Evolutionary conservation across 2,113 vertebrate species (phyloP), one percentile per base, ranked within the genome.

Genomic region (Siniperca knerii): DNA sequence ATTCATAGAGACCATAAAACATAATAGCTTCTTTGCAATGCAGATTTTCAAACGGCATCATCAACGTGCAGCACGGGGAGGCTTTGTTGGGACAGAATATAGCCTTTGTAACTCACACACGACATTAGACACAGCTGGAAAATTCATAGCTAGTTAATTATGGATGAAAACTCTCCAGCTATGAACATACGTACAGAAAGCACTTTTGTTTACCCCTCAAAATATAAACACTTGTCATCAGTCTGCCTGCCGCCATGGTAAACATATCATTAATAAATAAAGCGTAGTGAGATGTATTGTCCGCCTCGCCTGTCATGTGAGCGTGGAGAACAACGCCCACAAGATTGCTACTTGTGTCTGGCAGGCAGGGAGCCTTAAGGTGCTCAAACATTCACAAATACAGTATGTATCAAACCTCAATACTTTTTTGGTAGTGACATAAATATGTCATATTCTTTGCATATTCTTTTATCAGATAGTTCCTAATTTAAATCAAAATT

Each of bases 261-360:
- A 79, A 86, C 88, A 82, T 81, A 40, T 82, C 76, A 90, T 83
- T 87, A 77, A 88, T 90, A 84, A 79, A 66, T 62, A 25, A n/a
- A 35, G 66, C 4, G 0, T 8, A 54, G 52, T 4, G 40, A 84
- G 57, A 74, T 13, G 42, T 33, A 44, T 48, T 64, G 37, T 84
- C 10, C 46, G 2, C 11, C 57, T 65, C 16, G 13, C 4, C 18
- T 1, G 33, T 11, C 0, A 6, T 65, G 29, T 77, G 11, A 10
- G 48, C 0, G 1, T 1, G 48, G 58, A 52, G 62, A 62, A 65
- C 2, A 0, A 62, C 29, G 6, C n/a, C 46, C 71, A 74, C 68
- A 40, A 33, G 52, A 76, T 29, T 72, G 21, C 29, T 75, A 4
- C 77, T 62, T 67, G 37, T 23, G 69, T 70, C 50, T 57, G 79